Evolutionary conservation across 2,113 vertebrate species (phyloP), one percentile per base, ranked within the genome.

Genomic region (Megaceryle torquata): DNA sequence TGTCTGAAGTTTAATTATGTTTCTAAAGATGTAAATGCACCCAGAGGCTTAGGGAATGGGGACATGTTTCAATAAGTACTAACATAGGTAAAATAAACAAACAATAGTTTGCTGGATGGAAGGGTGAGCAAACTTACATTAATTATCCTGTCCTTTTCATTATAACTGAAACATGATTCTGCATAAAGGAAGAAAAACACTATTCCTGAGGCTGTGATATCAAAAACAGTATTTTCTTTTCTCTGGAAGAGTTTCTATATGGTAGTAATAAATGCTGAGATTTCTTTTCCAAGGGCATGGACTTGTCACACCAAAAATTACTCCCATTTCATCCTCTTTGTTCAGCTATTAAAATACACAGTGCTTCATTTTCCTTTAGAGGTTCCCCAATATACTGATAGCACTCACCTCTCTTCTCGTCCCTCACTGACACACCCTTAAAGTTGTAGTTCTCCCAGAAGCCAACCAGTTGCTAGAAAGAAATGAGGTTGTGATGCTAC

Each of bases 1-100:
- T 60, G 50, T 81, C 70, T 94, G 80, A 96, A 91, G 82, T 83
- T 97, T 94, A 97, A 97, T 96, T 93, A 92, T 35, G 53, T 92
- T 95, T 92, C 85, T 83, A 50, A 96, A 91, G n/a, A 80, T 31
- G 67, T 61, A 96, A 96, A 89, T 3, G 2, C 57, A 83, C 28
- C 51, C 76, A 80, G 92, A 88, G 39, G 84, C 84, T 96, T 91
- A 76, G 68, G 57, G 86, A 91, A 77, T 51, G 24, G 25, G 29
- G 22, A 67, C 65, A 43, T 33, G 57, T 81, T 92, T 88, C 78
- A 95, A 33, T 84, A 88, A 93, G 85, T 89, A 76, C 59, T 59
- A 82, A 70, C 63, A 43, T 0, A 88, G 41, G 82, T 85, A 90
- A 91, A 95, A 96, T 43, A 90, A 92, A 81, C 53, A 89, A 89